phyloP scores from a whole-genome alignment of 2,797 vertebrate species.

The Bovichtus variegatus region DNA sequence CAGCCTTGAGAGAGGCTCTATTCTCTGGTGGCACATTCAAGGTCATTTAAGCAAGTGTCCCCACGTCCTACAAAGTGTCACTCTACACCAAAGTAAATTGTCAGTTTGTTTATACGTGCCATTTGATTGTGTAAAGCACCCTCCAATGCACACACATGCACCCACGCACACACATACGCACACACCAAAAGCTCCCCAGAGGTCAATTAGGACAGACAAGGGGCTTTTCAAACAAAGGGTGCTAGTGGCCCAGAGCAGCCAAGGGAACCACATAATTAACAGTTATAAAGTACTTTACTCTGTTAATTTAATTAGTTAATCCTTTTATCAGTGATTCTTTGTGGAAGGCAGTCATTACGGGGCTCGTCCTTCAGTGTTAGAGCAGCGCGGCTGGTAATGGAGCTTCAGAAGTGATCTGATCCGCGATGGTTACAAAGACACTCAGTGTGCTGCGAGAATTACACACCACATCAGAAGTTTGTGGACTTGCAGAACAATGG shows the following conservation, averaged over 20 bases:
- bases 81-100: slow-evolving; percentile 87
- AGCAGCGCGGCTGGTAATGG: slow-evolving; percentile 71
- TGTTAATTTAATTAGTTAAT: slow-evolving; percentile 88
- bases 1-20: slow-evolving; percentile 53
- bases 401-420: slow-evolving; percentile 71
- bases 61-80: slow-evolving; percentile 84
- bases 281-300: slow-evolving; percentile 91
- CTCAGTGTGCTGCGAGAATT: slow-evolving; percentile 31
- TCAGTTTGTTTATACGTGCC: slow-evolving; percentile 88
- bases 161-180: slow-evolving; percentile 21
- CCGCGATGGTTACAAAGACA: slow-evolving; percentile 51
- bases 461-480: slow-evolving; percentile 21
- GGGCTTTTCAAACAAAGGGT: slow-evolving; percentile 88
- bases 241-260: slow-evolving; percentile 86
- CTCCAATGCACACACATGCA: slow-evolving; percentile 61
- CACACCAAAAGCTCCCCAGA: slow-evolving; percentile 85
- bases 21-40: slow-evolving; percentile 83
- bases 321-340: slow-evolving; percentile 87
- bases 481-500: slow-evolving; percentile 16
- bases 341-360: slow-evolving; percentile 81
- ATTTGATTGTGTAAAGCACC: slow-evolving; percentile 87
- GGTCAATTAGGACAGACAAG: slow-evolving; percentile 91
- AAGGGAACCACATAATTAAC: slow-evolving; percentile 88
- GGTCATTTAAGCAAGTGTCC: slow-evolving; percentile 85
- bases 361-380: slow-evolving; percentile 67